Evolutionary conservation across 53 echinoderm and acorn worm species (phyloP), one percentile per base, ranked within the genome.

Genomic region (Astropecten irregularis): DNA sequence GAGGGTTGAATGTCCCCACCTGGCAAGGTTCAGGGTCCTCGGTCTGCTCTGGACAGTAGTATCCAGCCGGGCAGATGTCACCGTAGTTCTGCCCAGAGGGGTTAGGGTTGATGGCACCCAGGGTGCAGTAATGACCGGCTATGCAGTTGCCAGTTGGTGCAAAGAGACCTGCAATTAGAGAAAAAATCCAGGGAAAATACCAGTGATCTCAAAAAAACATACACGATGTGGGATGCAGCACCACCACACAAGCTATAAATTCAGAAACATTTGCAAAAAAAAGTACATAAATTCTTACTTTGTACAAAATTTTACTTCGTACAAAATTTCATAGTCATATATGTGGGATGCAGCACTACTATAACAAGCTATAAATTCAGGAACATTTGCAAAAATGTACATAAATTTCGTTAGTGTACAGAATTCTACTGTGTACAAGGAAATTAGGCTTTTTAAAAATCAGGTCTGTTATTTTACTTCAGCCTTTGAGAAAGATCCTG

Each of bases 21-120:
- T 93, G 96, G 53, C 96, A 96, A 15, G 77, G 46, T 19, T 82
- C 76, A 6, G 96, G 96, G 16, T 85, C 84, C 34, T 82, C 66
- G 38, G 94, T 96, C 62, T 91, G 84, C 66, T 84, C 81, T 0
- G 93, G 96, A 34, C 96, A 96, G 71, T 89, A 96, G 46, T 46
- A 47, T 34, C 94, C 96, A n/a, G 91, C 94, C 0, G 94, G 96
- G 71, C 96, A 96, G 73, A 87, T 84, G 68, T 96, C 96, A n/a
- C 96, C 96, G 52, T 96, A 96, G 81, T 20, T 79, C 59, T 96
- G 82, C 1, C 83, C 88, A 0, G 49, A 76, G 7, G 96, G 96
- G 67, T 93, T 96, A 54, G 96, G 94, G 73, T 89, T 66, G 44
- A 94, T 82, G 13, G 96, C 96, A 4, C 93, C 87, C 48, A 96